Base-by-base conservation (phyloP, 2,113 vertebrate genomes). In the Beaufortia kweichowensis region DNA sequence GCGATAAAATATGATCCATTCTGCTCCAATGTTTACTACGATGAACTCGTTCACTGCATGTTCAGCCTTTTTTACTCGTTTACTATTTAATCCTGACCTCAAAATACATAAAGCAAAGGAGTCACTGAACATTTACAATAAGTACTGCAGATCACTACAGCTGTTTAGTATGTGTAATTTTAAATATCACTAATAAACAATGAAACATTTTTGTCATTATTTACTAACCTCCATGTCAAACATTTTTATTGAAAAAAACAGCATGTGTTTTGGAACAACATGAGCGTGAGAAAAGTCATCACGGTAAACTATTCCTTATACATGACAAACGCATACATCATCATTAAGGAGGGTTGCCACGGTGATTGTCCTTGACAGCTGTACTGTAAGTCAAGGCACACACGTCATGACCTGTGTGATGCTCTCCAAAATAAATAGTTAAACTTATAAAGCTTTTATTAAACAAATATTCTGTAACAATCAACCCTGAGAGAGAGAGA, bases 401-500 rank as follows among this genome's bases (percentile, higher is more conserved):
- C 31, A 57, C 43, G 33, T 59, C 48, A 64, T 59, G 14, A 73
- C 31, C 24, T 69, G 19, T 56, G 31, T 28, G n/a, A 62, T 19
- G 7, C 24, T 57, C 41, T 69, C 19, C 4, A 26, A 29, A 28
- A 64, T 64, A 41, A 50, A n/a, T 15, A 35, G 23, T 53, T 24
- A 29, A 53, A 19, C 43, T 28, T 14, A 21, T 75, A 23, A n/a
- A 50, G 19, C 31, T 29, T 76, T 56, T 50, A 61, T 29, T 70
- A 19, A 74, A 68, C 55, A 46, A 77, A 64, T 77, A 65, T 60
- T 43, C 75, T 61, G 55, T 60, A 79, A 88, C 83, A 82, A 82
- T 86, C 82, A 79, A 78, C 75, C 43, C 35, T 77, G 74, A 82
- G 9, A 10, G 35, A 39, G 35, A 39, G 35, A 39, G 35, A 39